phyloP scores from a whole-genome alignment of 1,140 invertebrate species.

The Rhyacophila brunnea region DNA sequence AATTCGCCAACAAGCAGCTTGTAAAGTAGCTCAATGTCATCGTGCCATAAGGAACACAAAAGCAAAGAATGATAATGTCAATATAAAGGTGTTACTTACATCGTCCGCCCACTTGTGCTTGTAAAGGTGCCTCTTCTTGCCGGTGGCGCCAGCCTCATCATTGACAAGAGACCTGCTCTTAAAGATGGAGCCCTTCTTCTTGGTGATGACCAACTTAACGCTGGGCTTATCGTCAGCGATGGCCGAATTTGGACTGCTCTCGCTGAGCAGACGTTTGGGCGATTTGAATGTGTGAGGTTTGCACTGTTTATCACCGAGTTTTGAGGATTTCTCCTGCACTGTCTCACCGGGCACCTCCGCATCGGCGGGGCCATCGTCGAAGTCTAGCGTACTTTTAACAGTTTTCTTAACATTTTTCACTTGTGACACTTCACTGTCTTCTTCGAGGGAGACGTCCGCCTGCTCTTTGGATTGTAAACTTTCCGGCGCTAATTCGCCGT shows the following conservation, averaged over 20 bases:
- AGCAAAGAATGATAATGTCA: not conserved
- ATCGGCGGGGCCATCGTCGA: constrained; percentile 11
- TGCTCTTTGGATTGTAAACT: constrained; percentile 19
- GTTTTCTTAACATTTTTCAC: constrained; percentile 23
- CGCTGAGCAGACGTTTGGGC: constrained; percentile 41
- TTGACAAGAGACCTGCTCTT: constrained; percentile 75
- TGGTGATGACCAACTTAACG: constrained; percentile 66
- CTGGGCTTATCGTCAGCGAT: constrained; percentile 50
- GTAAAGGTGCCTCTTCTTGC: constrained; percentile 78
- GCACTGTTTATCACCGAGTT: constrained; percentile 21
- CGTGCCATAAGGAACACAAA: no score
- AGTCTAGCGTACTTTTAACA: constrained; percentile 5
- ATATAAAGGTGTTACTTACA: constrained; percentile 43
- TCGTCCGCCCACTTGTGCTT: constrained; percentile 86
- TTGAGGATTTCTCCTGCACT: constrained; percentile 11
- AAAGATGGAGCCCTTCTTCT: constrained; percentile 86
- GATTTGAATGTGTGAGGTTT: constrained; percentile 45
- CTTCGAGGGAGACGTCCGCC: not conserved
- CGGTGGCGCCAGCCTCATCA: constrained; percentile 62
- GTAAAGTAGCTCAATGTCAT: no score
- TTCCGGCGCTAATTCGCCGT: constrained; percentile 19
- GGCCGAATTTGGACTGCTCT: constrained; percentile 39
- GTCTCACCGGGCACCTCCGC: constrained; percentile 16
- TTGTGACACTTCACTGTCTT: constrained; percentile 16
- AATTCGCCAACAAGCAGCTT: no score